These are phyloP conservation scores for Larimichthys crocea DNA, from an alignment of 2,113 vertebrate species.

Conservation along the genomic window DNA sequence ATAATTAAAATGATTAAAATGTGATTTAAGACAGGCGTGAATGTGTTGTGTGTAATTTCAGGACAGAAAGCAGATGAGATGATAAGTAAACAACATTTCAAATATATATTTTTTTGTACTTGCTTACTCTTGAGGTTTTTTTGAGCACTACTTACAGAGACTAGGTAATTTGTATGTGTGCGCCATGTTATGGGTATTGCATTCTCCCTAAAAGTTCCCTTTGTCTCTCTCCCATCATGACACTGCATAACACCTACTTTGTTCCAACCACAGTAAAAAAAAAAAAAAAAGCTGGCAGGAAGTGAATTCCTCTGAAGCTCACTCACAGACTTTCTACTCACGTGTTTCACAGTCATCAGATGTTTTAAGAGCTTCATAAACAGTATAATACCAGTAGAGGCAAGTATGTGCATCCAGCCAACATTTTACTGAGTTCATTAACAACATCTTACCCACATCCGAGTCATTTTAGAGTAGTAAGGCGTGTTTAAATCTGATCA, in stretches of 20 bases:
- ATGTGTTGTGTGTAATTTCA: background rate
- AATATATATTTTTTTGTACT: slow-evolving; percentile 23
- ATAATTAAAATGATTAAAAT: slow-evolving; percentile 5
- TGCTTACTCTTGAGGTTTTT: slow-evolving; percentile 17
- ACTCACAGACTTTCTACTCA: slow-evolving; percentile 49
- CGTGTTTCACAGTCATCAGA: slow-evolving; percentile 65
- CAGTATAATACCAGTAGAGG: slow-evolving; percentile 25
- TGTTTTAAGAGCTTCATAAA: slow-evolving; percentile 49
- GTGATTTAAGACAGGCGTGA: slow-evolving; percentile 2
- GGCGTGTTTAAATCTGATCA: slow-evolving; percentile 26
- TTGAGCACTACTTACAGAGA: slow-evolving; percentile 16
- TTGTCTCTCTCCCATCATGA: slow-evolving; percentile 59
- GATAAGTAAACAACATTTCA: slow-evolving; percentile 27
- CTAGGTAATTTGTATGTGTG: slow-evolving; percentile 29
- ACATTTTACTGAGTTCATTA: slow-evolving; percentile 41
- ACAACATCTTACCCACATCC: slow-evolving; percentile 28
- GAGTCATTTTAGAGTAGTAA: slow-evolving; percentile 29
- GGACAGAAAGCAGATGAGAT: slow-evolving; percentile 3
- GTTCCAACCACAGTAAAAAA: slow-evolving; percentile 61
- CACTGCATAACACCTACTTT: slow-evolving; percentile 58
- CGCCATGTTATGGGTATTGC: slow-evolving; percentile 35
- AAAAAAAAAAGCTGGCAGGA: slow-evolving; percentile 59
- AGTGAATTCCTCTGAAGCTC: slow-evolving; percentile 71
- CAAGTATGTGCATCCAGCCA: slow-evolving; percentile 20
- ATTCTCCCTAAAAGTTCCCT: slow-evolving; percentile 56